A percentile compares a stretch with the other conserved stretches of the same genome.
Evolutionary conservation across 1,140 invertebrate genomes (phyloP).

Genomic region (Drosophila guanche): DNA sequence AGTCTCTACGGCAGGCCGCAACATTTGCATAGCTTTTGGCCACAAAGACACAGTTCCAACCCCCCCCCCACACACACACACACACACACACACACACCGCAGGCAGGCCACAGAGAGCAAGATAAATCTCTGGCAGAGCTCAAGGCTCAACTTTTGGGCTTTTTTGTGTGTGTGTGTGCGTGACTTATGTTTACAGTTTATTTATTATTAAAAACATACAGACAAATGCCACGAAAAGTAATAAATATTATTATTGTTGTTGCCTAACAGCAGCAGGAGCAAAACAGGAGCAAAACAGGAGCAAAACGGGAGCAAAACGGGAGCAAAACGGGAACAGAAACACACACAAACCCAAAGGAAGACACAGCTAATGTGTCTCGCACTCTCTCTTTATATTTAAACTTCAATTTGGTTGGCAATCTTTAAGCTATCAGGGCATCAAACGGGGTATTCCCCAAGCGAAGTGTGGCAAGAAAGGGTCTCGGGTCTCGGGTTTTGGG

Average conservation of each 20-base stretch:
- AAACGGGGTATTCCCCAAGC: conserved; percentile 17
- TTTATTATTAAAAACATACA: conserved; percentile 80
- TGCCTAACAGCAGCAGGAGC: neutral
- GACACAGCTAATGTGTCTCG: conserved; percentile 16
- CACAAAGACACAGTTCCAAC: conserved; percentile 11
- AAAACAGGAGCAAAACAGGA: conserved; percentile 35
- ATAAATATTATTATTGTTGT: conserved; percentile 46
- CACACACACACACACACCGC: neutral
- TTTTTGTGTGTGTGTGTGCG: conserved; percentile 46
- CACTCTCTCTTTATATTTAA: conserved; percentile 35
- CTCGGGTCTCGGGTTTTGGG: neutral
- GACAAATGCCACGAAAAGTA: conserved; percentile 57
- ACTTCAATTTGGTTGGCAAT: conserved; percentile 36
- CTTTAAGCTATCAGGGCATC: conserved; percentile 52
- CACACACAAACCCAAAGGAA: conserved; percentile 5
- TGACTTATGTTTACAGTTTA: conserved; percentile 81
- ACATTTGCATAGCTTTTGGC: conserved; percentile 56
- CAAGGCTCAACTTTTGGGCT: conserved; percentile 65
- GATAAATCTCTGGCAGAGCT: conserved; percentile 65
- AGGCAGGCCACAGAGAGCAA: conserved; percentile 6
- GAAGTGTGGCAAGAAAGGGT: neutral
- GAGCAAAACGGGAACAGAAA: conserved; percentile 35
- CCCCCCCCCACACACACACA: neutral
- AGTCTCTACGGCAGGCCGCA: conserved; percentile 40
- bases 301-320: conserved; percentile 32